Base-by-base conservation (phyloP, 2,113 vertebrate genomes). In the Syngnathus floridae region DNA sequence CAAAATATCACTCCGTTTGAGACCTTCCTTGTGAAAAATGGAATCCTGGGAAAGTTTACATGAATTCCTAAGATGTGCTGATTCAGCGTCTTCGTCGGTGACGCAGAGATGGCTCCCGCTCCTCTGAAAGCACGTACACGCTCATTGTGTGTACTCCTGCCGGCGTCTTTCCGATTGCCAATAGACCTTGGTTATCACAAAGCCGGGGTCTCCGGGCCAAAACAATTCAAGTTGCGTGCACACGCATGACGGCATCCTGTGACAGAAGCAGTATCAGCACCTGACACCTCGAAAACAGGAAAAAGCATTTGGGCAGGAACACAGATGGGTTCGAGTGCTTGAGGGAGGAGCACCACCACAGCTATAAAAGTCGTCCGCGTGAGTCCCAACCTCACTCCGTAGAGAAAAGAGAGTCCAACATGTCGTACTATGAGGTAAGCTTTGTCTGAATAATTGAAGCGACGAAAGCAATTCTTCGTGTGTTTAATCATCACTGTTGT, bases 261-360 rank as follows among this genome's bases (percentile, higher is more conserved):
- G 80, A 83, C 82, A 86, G 85, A 88, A 76, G 31, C 72, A 70
- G 64, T 76, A 84, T 81, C 78, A 80, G 64, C 84, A 87, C 75
- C 85, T 86, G 84, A 81, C 83, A 75, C 88, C 86, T 87, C 76
- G 73, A 87, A 90, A 91, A 91, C 90, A 90, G 88, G 88, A 91
- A 91, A 38, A 83, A 77, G 71, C 12, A 4, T 86, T 82, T 81
- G 72, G 78, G 76, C 82, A 71, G 79, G 70, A 66, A 35, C 76
- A 62, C 87, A 87, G 84, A 86, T 88, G 88, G 74, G 73, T 65
- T 10, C 49, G 70, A 40, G 54, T 40, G 22, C 69, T 56, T 19
- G 72, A 78, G 84, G 83, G 80, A 65, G 79, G 84, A 73, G 82
- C 71, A 4, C 61, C 41, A 36, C 11, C 12, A 12, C 43, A 8